A percentile compares a stretch with the other conserved stretches of the same genome.
Conservation (phyloP, 2,113 vertebrate species). For the Tretioscincus oriximinensis region DNA sequence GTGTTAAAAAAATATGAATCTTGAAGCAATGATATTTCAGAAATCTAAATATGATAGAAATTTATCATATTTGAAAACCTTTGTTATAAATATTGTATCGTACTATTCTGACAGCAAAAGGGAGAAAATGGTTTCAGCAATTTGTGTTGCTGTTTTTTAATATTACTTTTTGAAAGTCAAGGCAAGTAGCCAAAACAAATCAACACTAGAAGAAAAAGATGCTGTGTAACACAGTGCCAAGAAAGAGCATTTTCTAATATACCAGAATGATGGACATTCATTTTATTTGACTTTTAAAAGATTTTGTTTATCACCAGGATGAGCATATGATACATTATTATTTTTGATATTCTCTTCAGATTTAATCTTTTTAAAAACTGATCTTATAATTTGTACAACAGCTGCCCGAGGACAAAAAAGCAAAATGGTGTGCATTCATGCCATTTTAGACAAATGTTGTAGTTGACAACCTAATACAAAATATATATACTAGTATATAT, state of each 20-base stretch:
- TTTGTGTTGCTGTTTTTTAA: constrained; percentile 29
- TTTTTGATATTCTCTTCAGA: constrained; percentile 6
- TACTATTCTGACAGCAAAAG: constrained; percentile 15
- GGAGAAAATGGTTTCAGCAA: constrained; percentile 31
- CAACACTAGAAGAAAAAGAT: constrained; percentile 26
- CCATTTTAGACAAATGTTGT: constrained; percentile 23
- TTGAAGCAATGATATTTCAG: not conserved
- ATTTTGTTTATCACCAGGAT: constrained; percentile 32
- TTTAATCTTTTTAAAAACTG: constrained; percentile 7
- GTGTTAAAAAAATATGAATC: not conserved
- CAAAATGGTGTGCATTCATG: constrained; percentile 7
- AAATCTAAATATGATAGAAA: not conserved
- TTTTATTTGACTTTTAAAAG: constrained; percentile 2
- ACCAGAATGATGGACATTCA: not conserved
- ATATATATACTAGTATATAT: too few species aligned
- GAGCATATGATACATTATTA: constrained; percentile 57
- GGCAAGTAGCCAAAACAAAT: constrained; percentile 41
- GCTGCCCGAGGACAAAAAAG: constrained; percentile 15
- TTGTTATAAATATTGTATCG: not conserved
- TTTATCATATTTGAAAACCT: not conserved
- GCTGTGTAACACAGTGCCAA: not conserved
- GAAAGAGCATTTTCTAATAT: constrained; percentile 9
- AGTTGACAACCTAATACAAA: too few species aligned
- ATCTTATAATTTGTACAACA: constrained; percentile 10
- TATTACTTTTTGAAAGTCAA: constrained; percentile 48